A percentile compares a stretch with the other conserved stretches of the same genome.
Conservation (phyloP, 1,140 invertebrate genomes). For the Protaetia brevitarsis region DNA sequence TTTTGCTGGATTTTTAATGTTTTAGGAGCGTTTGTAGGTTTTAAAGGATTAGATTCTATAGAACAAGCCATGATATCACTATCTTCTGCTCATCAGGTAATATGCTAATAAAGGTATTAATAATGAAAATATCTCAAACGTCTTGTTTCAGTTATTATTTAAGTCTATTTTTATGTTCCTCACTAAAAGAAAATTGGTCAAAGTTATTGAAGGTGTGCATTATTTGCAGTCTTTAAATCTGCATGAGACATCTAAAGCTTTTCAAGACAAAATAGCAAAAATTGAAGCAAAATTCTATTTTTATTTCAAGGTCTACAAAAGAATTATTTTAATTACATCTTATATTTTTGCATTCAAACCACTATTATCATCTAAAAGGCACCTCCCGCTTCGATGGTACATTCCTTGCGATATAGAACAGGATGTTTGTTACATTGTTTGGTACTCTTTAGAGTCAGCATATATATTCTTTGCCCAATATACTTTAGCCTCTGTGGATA, state of each 20-base stretch:
- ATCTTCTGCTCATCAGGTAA: neutral
- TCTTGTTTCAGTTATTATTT: neutral
- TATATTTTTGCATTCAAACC: neutral
- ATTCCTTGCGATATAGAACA: neutral
- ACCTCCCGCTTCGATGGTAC: neutral
- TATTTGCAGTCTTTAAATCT: neutral
- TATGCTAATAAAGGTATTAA: neutral
- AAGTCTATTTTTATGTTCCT: neutral
- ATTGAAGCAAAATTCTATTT: neutral
- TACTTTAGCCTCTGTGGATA: neutral
- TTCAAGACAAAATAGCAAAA: neutral
- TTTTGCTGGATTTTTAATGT: neutral
- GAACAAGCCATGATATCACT: neutral
- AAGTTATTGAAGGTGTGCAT: neutral
- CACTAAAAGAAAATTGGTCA: neutral
- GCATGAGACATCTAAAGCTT: neutral
- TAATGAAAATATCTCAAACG: neutral
- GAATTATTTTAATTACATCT: neutral
- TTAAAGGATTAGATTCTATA: neutral
- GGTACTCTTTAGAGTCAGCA: neutral
- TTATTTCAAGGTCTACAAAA: neutral
- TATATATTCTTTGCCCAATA: slow-evolving; percentile 9
- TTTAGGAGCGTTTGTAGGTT: neutral
- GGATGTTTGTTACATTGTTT: neutral
- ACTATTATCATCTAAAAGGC: neutral